A percentile compares a stretch with the other conserved stretches of the same genome.
Conservation (phyloP, 2,113 vertebrate species). For the Noturus placidus region DNA sequence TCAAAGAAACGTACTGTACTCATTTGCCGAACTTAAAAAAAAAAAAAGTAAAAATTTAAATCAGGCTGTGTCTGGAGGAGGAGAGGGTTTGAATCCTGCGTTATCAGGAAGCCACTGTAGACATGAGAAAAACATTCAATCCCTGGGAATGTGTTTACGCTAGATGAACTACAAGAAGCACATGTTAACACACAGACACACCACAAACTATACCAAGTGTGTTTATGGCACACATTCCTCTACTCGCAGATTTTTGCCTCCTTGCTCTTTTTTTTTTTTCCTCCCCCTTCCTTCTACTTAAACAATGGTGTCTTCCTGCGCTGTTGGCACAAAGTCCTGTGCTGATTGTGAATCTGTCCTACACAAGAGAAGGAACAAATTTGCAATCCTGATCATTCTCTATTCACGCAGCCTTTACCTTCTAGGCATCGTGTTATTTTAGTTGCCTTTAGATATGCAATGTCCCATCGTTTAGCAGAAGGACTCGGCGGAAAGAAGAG, state of each 20-base stretch:
- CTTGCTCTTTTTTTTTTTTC: not conserved
- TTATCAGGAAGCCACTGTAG: not conserved
- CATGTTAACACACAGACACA: conserved; percentile 6
- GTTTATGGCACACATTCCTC: conserved; percentile 25
- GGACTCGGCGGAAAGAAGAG: not conserved
- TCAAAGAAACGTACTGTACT: conserved; percentile 36
- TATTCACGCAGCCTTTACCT: not conserved
- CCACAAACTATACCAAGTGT: conserved; percentile 7
- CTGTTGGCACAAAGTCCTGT: conserved; percentile 16
- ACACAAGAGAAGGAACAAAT: not conserved
- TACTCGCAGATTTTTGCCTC: not conserved
- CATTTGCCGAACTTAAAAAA: conserved; percentile 17
- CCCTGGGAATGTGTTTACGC: not conserved
- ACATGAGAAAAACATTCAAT: not conserved
- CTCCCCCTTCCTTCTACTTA: not conserved
- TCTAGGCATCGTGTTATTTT: conserved; percentile 1
- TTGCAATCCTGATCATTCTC: not conserved
- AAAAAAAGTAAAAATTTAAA: not conserved
- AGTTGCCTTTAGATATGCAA: conserved; percentile 39
- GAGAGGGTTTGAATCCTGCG: not conserved
- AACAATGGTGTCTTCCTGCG: conserved; percentile 40
- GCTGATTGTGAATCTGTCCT: conserved; percentile 1
- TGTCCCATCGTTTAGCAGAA: not conserved
- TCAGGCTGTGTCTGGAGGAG: not conserved
- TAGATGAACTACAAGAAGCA: conserved; percentile 21